phyloP scores from a whole-genome alignment of 2,888 invertebrate genomes.

The Galerucella nymphaeae region DNA sequence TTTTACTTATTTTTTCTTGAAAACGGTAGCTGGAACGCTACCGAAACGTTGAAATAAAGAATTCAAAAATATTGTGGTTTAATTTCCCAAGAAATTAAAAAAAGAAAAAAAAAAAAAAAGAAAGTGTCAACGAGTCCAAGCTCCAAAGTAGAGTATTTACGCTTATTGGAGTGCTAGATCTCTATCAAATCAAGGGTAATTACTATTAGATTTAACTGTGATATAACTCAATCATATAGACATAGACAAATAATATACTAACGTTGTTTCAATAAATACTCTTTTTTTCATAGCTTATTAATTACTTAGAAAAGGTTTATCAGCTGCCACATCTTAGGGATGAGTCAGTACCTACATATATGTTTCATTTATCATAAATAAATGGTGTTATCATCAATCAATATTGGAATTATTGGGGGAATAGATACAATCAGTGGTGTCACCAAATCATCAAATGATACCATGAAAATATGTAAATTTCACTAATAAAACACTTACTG shows the following conservation, averaged over 20 bases:
- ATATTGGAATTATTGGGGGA: background rate
- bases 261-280: conserved; percentile 9
- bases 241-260: conserved; percentile 23
- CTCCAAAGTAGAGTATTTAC: no score
- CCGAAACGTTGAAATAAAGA: no score
- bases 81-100: no score
- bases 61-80: no score
- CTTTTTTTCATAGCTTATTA: conserved; percentile 13
- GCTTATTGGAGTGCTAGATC: no score
- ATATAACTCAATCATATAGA: background rate
- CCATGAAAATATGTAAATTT: no score
- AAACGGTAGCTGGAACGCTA: no score
- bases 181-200: background rate
- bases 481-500: no score
- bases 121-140: no score
- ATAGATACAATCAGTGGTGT: conserved; percentile 1
- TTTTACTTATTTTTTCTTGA: no score
- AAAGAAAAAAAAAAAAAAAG: no score
- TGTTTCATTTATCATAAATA: conserved; percentile 7
- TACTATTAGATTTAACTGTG: background rate
- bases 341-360: conserved; percentile 3
- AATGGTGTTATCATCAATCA: conserved; percentile 1
- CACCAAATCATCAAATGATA: background rate
- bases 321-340: background rate
- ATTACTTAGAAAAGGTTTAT: conserved; percentile 6